phyloP scores from a whole-genome alignment of 30 jellyfish, hydroid and myxozoan genomes.

The Chironex yamaguchii region DNA sequence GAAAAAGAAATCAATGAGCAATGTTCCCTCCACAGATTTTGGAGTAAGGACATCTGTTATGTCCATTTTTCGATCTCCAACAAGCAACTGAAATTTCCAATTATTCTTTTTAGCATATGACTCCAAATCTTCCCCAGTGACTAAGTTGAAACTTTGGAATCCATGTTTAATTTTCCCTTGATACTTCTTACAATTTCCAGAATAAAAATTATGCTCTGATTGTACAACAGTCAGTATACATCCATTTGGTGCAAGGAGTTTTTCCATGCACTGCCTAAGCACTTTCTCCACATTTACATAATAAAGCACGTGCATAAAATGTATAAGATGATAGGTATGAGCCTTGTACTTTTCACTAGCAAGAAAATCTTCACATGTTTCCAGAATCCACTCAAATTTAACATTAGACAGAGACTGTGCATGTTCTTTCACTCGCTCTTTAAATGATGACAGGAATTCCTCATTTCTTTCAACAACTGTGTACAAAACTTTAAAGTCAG shows the following conservation, averaged over 20 bases:
- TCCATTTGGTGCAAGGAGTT: conserved; percentile 35
- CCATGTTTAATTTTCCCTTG: conserved; percentile 4
- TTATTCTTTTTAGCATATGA: conserved; percentile 39
- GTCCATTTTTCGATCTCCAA: conserved; percentile 55
- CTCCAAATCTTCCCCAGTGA: conserved; percentile 25
- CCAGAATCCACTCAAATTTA: conserved; percentile 8
- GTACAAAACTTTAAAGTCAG: background rate
- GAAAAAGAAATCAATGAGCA: conserved; percentile 61
- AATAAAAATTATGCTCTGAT: conserved; percentile 54
- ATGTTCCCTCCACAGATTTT: conserved; percentile 24
- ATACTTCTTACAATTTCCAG: conserved; percentile 50
- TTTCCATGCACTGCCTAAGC: conserved; percentile 42
- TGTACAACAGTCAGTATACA: conserved; percentile 62
- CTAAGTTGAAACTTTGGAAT: conserved; percentile 43
- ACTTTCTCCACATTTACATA: conserved; percentile 58
- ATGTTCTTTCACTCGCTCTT: conserved; percentile 23
- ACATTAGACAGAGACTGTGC: background rate
- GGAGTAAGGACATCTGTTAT: conserved; percentile 36
- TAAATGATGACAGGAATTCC: conserved; percentile 32
- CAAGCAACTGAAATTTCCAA: conserved; percentile 10
- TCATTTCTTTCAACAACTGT: conserved; percentile 63
- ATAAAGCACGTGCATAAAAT: conserved; percentile 50
- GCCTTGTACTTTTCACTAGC: background rate
- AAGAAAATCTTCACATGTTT: conserved; percentile 34
- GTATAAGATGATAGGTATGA: conserved; percentile 28